Evolutionary conservation across 2,888 invertebrate genomes (phyloP), one percentile per base, ranked within the genome.

Genomic region (Pyrochroa serraticornis): DNA sequence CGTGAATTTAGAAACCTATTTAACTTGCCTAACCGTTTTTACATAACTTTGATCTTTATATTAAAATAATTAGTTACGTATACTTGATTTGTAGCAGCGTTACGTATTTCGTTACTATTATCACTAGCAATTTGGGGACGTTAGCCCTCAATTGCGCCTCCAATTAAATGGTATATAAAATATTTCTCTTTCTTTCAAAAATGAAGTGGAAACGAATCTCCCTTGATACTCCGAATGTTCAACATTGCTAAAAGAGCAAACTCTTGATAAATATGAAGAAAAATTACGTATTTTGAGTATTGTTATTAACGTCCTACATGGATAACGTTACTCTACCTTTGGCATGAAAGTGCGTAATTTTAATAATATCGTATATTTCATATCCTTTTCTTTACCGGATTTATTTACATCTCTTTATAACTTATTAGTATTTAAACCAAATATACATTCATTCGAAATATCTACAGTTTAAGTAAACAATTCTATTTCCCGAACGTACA

Each of bases 281-380:
- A 14, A 38, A 37, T 68, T 71, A 70, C 70, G 71, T 70, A 72
- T 71, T 64, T 67, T 64, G 66, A 71, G 68, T 69, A 71, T 64
- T 68, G 60, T 65, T 72, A 74, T 72, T 63, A 67, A 65, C 68
- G 69, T 72, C 77, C 78, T 78, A 77, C 76, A 78, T 77, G 77
- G 79, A 78, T 77, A 77, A 78, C 71, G 71, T 76, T 75, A 75
- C 72, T 75, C 79, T 80, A 80, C 76, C 80, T 80, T 80, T 80
- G 80, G 80, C 80, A 79, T 79, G 76, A 78, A 77, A 77, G 76
- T 78, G 78, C 77, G 71, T 77, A 76, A 73, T 72, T 75, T 76
- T 75, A 74, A 72, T 73, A 72, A 73, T 77, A 77, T 79, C 79
- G 79, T 79, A 79, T 79, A 79, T 78, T 77, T 76, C 77, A 79